A percentile compares a stretch with the other conserved stretches of the same genome.
Evolutionary conservation across 1,140 invertebrate species (phyloP).

Genomic region (Trichonephila clavata): DNA sequence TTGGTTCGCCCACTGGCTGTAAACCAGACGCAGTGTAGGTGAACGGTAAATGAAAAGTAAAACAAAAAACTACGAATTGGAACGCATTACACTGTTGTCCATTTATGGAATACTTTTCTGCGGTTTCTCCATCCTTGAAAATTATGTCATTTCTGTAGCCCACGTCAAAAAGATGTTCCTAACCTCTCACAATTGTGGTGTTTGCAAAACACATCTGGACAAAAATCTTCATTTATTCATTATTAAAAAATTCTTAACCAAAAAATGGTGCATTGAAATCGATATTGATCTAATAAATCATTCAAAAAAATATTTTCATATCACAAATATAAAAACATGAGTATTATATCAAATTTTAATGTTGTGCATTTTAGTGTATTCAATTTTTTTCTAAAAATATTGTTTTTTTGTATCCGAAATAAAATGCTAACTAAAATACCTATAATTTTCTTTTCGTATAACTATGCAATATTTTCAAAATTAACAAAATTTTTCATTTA

Average conservation of each 20-base stretch:
- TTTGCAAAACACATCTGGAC: constrained; percentile 23
- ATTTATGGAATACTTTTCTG: constrained; percentile 38
- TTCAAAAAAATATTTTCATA: background rate
- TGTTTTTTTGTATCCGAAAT: background rate
- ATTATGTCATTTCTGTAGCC: background rate
- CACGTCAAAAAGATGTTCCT: constrained; percentile 13
- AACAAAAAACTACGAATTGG: constrained; percentile 48
- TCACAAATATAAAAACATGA: background rate
- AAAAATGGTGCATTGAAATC: background rate
- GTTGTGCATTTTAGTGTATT: no score
- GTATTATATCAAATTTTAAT: no score
- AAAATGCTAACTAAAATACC: no score
- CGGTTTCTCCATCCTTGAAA: background rate
- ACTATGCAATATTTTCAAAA: no score
- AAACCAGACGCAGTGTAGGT: constrained; percentile 60
- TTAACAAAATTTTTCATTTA: no score
- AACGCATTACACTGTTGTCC: constrained; percentile 4
- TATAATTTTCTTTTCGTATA: no score
- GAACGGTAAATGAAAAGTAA: constrained; percentile 24
- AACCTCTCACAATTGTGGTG: background rate
- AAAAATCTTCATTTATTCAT: no score
- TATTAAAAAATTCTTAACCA: background rate
- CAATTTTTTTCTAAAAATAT: background rate
- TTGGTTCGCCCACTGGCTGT: constrained; percentile 47
- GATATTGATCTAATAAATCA: background rate